Base-by-base conservation (phyloP, 2,888 invertebrate species). In the Epinotia nisella region DNA sequence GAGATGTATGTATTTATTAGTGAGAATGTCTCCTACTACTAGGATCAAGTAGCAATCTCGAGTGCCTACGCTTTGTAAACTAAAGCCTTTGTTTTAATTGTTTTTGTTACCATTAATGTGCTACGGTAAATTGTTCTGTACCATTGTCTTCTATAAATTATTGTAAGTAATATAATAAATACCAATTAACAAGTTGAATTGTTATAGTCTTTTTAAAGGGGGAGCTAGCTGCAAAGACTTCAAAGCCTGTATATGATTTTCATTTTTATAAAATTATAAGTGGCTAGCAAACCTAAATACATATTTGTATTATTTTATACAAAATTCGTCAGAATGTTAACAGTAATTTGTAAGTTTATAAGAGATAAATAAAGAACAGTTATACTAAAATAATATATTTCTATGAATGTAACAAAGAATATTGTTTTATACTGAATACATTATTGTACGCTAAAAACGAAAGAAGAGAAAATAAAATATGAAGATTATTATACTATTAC, bases 41-140 rank as follows among this genome's bases (percentile, higher is more conserved):
- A 91, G 90, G 87, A 83, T 89, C 88, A 91, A 91, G 90, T 92
- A 92, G 93, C 92, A 93, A 93, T 93, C 93, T 93, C 93, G 93
- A 93, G 93, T 93, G 93, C 93, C 93, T 93, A 93, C 90, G 93
- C 93, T 93, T 93, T 93, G 92, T 93, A 92, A 92, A 93, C 89
- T 90, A 90, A 92, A 93, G 92, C 91, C 89, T 91, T 88, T 85
- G 86, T 90, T 91, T 92, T 88, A 87, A 91, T 91, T 93, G 91
- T 92, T 93, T 93, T 93, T 92, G 92, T 93, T 93, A 92, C 93
- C 93, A 92, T 91, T 87, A 87, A 89, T 87, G 89, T 86, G 91
- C 91, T 91, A 87, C 92, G 90, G 90, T 87, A 83, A 85, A 83
- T 84, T 85, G 86, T 89, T 89, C 90, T 91, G 90, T 92, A 92